Evolutionary conservation across 2,888 invertebrate genomes (phyloP).

Genomic region (Lymantria dispar): DNA sequence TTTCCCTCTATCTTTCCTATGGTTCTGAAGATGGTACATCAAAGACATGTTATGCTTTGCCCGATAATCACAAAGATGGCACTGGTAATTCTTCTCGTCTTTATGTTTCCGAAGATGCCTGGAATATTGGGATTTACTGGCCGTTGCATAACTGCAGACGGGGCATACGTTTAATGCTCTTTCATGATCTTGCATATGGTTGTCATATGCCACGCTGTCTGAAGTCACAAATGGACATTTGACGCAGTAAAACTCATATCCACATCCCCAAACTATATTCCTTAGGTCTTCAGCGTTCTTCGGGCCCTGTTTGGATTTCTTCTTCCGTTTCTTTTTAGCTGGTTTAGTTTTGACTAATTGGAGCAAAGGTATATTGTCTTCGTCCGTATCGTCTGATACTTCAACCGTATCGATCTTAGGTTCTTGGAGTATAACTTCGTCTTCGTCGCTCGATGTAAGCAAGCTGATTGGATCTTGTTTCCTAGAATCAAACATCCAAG

Average conservation of each 20-base stretch:
- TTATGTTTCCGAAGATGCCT: constrained; percentile 56
- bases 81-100: constrained; percentile 49
- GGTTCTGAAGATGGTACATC: constrained; percentile 57
- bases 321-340: constrained; percentile 13
- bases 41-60: constrained; percentile 62
- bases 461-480: constrained; percentile 60
- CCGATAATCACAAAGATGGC: constrained; percentile 56
- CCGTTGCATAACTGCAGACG: constrained; percentile 51
- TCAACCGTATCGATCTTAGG: constrained; percentile 67
- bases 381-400: constrained; percentile 65
- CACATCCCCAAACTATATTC: constrained; percentile 31
- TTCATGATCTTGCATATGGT: constrained; percentile 28
- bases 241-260: constrained; percentile 48
- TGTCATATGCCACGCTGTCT: constrained; percentile 21
- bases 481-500: too few relatives aligned
- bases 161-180: constrained; percentile 45
- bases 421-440: constrained; percentile 68
- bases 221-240: constrained; percentile 43
- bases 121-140: constrained; percentile 44
- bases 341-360: constrained; percentile 39
- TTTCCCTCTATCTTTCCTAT: constrained; percentile 16
- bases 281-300: neutral
- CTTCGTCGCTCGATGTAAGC: constrained; percentile 69
- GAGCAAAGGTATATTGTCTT: constrained; percentile 62
- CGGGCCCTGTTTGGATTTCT: neutral